Evolutionary conservation across 1,140 invertebrate genomes (phyloP), one percentile per base, ranked within the genome.

Genomic region (Aricia agestis): DNA sequence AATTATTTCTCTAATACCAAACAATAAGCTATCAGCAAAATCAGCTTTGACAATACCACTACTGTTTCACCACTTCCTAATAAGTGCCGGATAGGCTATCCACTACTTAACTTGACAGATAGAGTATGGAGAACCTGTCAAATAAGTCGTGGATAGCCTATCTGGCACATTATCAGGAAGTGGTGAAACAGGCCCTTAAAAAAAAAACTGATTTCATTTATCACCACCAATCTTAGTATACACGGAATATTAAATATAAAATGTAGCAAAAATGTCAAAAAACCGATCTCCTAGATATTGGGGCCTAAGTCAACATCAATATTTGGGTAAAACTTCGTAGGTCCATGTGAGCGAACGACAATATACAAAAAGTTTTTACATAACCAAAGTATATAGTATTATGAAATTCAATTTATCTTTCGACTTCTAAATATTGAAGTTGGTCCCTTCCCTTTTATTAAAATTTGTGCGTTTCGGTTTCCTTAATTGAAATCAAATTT

Each of bases 401-500:
- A 70, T 78, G 65, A 73, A 78, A 75, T 79, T 74, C 68, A 79
- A 78, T 79, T 82, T 75, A 74, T 79, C 66, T 71, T 59, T 19
- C 73, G 74, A 82, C 70, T 82, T 80, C 71, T 76, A 78, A 85
- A 80, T 80, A 81, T 85, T 78, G 80, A 82, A 81, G 75, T 73
- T 80, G 76, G 75, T 81, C 77, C 80, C 75, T 83, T 83, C 81
- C 78, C 75, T 81, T 88, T 87, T 85, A 86, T 83, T 86, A 89
- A 84, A 89, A 87, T 76, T 87, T 89, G 79, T 78, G 79, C 80
- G 80, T 83, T 63, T 63, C 83, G 85, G 85, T 85, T 89, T 84
- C 84, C 85, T 81, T 86, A 87, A 89, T 89, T 89, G 81, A 85
- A 87, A 89, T 87, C 82, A 86, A 84, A 89, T 87, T 86, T 83